phyloP scores from a whole-genome alignment of 2,888 invertebrate genomes.

The Acleris laterana region DNA sequence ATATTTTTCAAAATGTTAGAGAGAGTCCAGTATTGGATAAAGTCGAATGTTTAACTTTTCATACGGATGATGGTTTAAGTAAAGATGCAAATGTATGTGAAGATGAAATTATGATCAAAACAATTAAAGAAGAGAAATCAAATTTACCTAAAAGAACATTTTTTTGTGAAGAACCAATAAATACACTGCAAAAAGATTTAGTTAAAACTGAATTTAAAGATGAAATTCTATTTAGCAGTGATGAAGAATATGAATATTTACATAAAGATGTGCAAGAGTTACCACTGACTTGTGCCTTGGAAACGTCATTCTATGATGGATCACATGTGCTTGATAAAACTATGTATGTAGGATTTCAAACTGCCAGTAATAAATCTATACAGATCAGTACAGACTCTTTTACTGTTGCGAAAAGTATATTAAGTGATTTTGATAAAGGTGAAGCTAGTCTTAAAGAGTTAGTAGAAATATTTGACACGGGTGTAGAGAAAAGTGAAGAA shows the following conservation, averaged over 20 bases:
- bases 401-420: conserved; percentile 61
- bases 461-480: conserved; percentile 30
- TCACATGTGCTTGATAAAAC: conserved; percentile 60
- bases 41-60: conserved; percentile 21
- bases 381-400: conserved; percentile 64
- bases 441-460: conserved; percentile 19
- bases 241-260: conserved; percentile 63
- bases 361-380: conserved; percentile 73
- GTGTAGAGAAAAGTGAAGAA: conserved; percentile 2
- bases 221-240: conserved; percentile 73
- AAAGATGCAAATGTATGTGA: conserved; percentile 28
- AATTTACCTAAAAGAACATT: background rate
- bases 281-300: conserved; percentile 67
- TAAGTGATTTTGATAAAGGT: conserved; percentile 47
- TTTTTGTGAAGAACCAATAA: conserved; percentile 8
- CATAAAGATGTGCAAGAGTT: conserved; percentile 55
- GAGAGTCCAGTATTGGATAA: conserved; percentile 40
- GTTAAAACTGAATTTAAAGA: conserved; percentile 52
- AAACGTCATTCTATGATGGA: conserved; percentile 60
- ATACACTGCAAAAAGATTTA: conserved; percentile 14
- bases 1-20: conserved; percentile 45
- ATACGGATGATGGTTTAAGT: conserved; percentile 46
- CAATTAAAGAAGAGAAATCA: background rate
- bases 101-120: background rate
- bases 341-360: conserved; percentile 75